These are phyloP conservation scores for Erannis defoliaria DNA, from an alignment of 2,888 invertebrate species.

Conservation along the genomic window DNA sequence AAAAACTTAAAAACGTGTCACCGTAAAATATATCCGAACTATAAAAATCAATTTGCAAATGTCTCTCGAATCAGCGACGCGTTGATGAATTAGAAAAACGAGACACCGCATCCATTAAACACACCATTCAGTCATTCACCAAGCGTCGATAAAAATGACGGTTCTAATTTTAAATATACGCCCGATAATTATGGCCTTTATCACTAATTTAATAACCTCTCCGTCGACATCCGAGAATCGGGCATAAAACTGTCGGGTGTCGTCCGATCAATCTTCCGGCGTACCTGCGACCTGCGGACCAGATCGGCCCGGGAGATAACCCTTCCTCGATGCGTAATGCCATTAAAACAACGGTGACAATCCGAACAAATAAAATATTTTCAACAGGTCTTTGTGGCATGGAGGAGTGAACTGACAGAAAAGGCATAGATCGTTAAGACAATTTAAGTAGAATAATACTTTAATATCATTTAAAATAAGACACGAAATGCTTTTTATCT, in stretches of 20 bases:
- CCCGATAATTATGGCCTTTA: slow-evolving; percentile 68
- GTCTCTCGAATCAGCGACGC: slow-evolving; percentile 10
- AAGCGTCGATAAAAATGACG: slow-evolving; percentile 57
- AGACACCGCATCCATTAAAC: slow-evolving; percentile 54
- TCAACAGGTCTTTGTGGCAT: slow-evolving; percentile 75
- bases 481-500: too few relatives aligned
- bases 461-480: too few relatives aligned
- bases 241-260: slow-evolving; percentile 81
- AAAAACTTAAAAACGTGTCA: not conserved
- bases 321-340: slow-evolving; percentile 85
- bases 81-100: slow-evolving; percentile 16
- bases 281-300: slow-evolving; percentile 67
- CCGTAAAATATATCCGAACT: not conserved
- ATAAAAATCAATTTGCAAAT: not conserved
- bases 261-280: slow-evolving; percentile 81
- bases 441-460: too few relatives aligned
- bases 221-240: slow-evolving; percentile 78
- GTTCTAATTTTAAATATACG: slow-evolving; percentile 52
- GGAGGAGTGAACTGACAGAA: slow-evolving; percentile 12
- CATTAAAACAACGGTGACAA: slow-evolving; percentile 87
- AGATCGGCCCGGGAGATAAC: slow-evolving; percentile 84
- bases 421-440: not conserved
- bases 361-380: slow-evolving; percentile 83
- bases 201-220: slow-evolving; percentile 83
- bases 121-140: slow-evolving; percentile 16